Evolutionary conservation across 2,888 invertebrate genomes (phyloP), one percentile per base, ranked within the genome.

Genomic region (Luperina nickerlii): DNA sequence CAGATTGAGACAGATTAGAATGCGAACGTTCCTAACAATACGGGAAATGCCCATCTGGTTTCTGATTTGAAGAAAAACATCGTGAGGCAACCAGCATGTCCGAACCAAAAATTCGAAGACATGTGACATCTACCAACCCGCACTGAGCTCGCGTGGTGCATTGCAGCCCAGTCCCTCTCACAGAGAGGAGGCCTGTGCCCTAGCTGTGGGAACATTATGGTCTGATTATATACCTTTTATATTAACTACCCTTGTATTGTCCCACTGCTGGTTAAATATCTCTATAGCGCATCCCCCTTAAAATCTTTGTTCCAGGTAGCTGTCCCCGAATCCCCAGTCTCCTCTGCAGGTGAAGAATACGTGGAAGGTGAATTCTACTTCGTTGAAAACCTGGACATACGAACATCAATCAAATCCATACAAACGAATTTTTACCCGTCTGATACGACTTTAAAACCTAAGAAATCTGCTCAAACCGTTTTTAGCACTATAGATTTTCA

Each of bases 261-360:
- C 5, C 5, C 5, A 38, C 5, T 9, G 38, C 38, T 38, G 18
- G n/a, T 18, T 9, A 24, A 38, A 38, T 2, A 38, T 38, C 60
- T 63, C 24, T 11, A n/a, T 65, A 65, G 18, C n/a, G 7, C 7
- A 42, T 63, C 38, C 60, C 32, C 15, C 8, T n/a, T n/a, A 51
- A 27, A 27, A 48, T n/a, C 13, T 68, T 89, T 93, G 88, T 94
- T 95, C 54, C 90, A 96, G 96, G 91, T 95, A 89, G 95, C 94
- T 51, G 90, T 94, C 62, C 90, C 93, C 5, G 84, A 91, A 11
- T 90, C 94, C 3, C 91, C 93, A 24, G 74, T 87, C 7, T 57
- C 89, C 9, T 91, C 92, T 57, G 78, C 79, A 4, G 67, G 76
- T 18, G 82, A 87, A 65, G 84, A 81, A 24, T 82, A 78, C 20